Evolutionary conservation across 2,113 vertebrate species (phyloP), one percentile per base, ranked within the genome.

Genomic region (Festucalex cinctus): DNA sequence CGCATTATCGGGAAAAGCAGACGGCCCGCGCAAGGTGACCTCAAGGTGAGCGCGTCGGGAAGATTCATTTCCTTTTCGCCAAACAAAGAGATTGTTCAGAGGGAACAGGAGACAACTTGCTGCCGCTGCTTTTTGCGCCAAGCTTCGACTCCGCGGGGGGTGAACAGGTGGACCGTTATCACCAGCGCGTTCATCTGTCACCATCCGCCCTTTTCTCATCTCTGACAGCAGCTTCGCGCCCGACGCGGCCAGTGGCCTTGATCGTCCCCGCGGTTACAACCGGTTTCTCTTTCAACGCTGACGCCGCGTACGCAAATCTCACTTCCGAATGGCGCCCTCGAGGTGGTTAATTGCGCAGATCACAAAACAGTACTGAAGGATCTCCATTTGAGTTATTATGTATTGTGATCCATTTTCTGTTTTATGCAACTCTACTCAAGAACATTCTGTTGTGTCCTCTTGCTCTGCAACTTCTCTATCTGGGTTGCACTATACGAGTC

Each of bases 1-100:
- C 56, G 77, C 14, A 36, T 73, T 86, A 88, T 89, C 85, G 78
- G 73, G 63, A 79, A 76, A 24, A 80, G 78, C 85, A 88, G 86
- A 82, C 83, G 39, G 74, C 77, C 85, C 85, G 84, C 88, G 81
- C 90, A 91, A 92, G 91, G 92, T 91, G 88, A 92, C 77, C 76
- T 76, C 88, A 90, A 90, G 90, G 91, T 90, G 88, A 91, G 79
- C 73, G 10, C 76, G 82, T 81, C 75, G 87, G 70, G 77, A 86
- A 88, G 86, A 88, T 80, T n/a, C n/a, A n/a, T n/a, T n/a, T n/a
- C n/a, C n/a, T n/a, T n/a, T n/a, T n/a, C n/a, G n/a, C n/a, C n/a
- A n/a, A n/a, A n/a, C n/a, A n/a, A n/a, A n/a, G n/a, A n/a, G n/a
- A n/a, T n/a, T 32, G 28, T 32, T 32, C 28, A 32, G 28, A 32